Conservation (phyloP, 2,113 vertebrate genomes). For the Chamaea fasciata region DNA sequence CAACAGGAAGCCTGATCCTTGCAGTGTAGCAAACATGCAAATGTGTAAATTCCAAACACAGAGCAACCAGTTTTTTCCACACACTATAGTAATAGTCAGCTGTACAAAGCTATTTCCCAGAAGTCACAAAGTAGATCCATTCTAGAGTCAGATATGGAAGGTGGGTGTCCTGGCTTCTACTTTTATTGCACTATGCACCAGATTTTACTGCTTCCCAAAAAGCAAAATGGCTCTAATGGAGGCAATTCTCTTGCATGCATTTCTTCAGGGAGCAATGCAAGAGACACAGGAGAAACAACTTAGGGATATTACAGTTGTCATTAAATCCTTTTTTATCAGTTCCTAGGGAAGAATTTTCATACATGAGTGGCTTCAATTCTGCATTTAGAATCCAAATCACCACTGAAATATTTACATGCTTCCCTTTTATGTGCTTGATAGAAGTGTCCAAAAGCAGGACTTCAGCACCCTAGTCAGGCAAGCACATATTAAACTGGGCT, state of each 20-base stretch:
- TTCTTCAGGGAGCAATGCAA: background rate
- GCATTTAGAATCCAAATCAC: slow-evolving; percentile 24
- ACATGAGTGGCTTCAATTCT: slow-evolving; percentile 13
- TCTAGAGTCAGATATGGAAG: background rate
- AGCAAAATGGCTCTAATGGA: slow-evolving; percentile 11
- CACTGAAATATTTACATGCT: slow-evolving; percentile 34
- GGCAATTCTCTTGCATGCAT: background rate
- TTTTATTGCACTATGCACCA: background rate
- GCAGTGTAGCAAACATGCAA: background rate
- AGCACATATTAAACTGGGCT: background rate
- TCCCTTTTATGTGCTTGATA: background rate
- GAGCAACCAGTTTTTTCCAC: background rate
- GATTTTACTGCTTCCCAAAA: slow-evolving; percentile 17
- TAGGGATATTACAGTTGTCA: slow-evolving; percentile 23
- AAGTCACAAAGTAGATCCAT: background rate
- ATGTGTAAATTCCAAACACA: background rate
- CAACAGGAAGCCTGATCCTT: background rate
- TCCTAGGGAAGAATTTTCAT: slow-evolving; percentile 44
- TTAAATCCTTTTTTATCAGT: slow-evolving; percentile 39
- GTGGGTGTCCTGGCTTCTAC: background rate
- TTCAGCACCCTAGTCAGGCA: background rate
- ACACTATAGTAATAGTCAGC: background rate
- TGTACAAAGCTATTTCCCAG: background rate
- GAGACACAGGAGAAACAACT: background rate
- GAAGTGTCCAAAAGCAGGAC: slow-evolving; percentile 1